phyloP scores from a whole-genome alignment of 2,888 invertebrate genomes.

The Ctenicera cuprea region DNA sequence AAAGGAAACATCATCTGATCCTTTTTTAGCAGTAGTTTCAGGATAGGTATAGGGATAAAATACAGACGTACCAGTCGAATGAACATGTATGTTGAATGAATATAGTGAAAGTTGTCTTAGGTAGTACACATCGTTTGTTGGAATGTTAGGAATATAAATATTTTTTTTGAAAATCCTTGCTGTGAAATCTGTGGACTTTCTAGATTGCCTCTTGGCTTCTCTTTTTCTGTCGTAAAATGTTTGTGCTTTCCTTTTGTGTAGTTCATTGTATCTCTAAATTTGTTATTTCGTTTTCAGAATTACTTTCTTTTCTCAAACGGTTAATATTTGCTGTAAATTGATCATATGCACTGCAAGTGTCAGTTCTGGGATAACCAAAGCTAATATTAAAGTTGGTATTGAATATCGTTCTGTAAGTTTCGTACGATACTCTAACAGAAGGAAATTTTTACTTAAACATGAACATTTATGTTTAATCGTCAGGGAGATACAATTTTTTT shows the following conservation, averaged over 20 bases:
- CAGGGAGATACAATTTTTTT: neutral
- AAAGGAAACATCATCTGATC: slow-evolving; percentile 49
- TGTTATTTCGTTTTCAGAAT: neutral
- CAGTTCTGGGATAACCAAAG: slow-evolving; percentile 1
- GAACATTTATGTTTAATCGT: neutral
- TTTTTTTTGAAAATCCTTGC: too few species aligned
- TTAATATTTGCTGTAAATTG: neutral
- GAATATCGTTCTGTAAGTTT: slow-evolving; percentile 1
- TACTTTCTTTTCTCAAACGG: neutral
- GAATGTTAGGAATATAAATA: slow-evolving; percentile 16
- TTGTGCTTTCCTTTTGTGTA: neutral
- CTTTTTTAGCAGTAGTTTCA: slow-evolving; percentile 59
- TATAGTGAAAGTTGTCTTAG: slow-evolving; percentile 57
- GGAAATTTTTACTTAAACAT: slow-evolving; percentile 1
- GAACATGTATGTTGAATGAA: slow-evolving; percentile 59
- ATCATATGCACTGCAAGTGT: slow-evolving; percentile 1
- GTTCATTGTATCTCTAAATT: neutral
- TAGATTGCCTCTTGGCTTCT: neutral
- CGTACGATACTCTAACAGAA: neutral
- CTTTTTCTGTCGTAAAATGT: slow-evolving; percentile 20
- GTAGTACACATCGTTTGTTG: slow-evolving; percentile 36
- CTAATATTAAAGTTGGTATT: neutral
- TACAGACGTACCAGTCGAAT: slow-evolving; percentile 50
- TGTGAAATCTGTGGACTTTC: neutral
- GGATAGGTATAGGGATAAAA: slow-evolving; percentile 57